Conservation (phyloP, 2,888 invertebrate species). For the Hypercompe scribonia region DNA sequence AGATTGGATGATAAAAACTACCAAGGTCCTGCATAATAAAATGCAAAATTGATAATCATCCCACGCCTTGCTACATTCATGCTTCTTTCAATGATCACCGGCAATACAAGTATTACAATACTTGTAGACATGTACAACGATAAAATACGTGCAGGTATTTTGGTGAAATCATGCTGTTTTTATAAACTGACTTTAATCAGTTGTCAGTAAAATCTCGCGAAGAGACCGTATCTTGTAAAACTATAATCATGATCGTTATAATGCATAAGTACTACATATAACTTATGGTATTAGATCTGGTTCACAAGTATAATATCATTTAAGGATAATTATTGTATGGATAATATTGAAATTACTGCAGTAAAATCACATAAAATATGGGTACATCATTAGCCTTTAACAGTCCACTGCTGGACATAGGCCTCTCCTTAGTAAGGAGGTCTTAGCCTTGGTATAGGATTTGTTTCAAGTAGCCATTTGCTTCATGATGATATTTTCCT, state of each 20-base stretch:
- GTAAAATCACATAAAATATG: background rate
- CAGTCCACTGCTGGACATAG: no score
- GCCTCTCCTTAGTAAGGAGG: no score
- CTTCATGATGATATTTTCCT: no score
- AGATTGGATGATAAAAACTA: background rate
- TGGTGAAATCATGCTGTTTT: background rate
- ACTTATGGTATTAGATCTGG: background rate
- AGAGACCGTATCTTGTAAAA: background rate
- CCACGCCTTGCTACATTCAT: conserved; percentile 37
- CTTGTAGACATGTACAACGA: conserved; percentile 26
- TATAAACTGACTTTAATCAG: background rate
- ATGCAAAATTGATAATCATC: conserved; percentile 16
- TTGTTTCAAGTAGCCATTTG: no score
- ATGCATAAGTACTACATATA: background rate
- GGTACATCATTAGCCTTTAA: no score
- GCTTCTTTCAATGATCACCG: conserved; percentile 39
- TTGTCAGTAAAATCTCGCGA: background rate
- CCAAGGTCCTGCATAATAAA: background rate
- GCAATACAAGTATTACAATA: conserved; percentile 42
- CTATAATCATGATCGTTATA: background rate
- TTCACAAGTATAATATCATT: background rate
- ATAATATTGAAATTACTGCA: background rate
- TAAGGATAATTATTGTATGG: background rate
- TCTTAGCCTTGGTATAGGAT: no score
- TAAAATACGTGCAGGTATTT: conserved; percentile 41